Base-by-base conservation (phyloP, 2,797 vertebrate species). In the Botia almorhae region DNA sequence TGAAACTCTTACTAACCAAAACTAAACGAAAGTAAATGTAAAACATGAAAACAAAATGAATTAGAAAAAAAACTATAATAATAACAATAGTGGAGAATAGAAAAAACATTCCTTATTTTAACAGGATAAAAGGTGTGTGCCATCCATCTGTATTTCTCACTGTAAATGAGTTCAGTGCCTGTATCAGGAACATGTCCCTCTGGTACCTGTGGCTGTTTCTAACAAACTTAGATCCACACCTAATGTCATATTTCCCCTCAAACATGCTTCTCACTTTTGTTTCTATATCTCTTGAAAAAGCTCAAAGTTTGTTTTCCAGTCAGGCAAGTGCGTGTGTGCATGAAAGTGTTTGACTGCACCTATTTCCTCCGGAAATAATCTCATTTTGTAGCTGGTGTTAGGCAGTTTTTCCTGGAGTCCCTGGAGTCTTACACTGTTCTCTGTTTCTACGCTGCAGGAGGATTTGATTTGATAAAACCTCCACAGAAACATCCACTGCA, bases 391-490 rank as follows among this genome's bases (percentile, higher is more conserved):
- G 74, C 80, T 74, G 65, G 12, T 63, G 72, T 81, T 76, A 55
- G 71, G 58, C 23, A 74, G 64, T 56, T 51, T 81, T 46, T 74
- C 23, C 23, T 26, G 23, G 50, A 51, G 21, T 85, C 85, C 80
- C 77, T 23, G n/a, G 74, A 82, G 82, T 63, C 69, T 74, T 69
- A 48, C 76, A 50, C 69, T 61, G 75, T 81, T 71, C 36, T 19
- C 23, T 78, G 23, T 80, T 43, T 78, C 78, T 73, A 12, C 2
- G 72, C 43, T 60, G 61, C 43, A 71, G 50, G 26, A 69, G 71
- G 76, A 80, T 83, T 81, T 85, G 81, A 83, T 85, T 87, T 76
- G 81, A 83, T 83, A 76, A 81, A 77, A 82, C 48, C 50, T 80
- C 53, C 1, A 8, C 56, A 68, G 64, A 71, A 69, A 69, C 58